Percentiles rank a stretch among this genome's conserved stretches.
These are phyloP conservation scores for Cheumatopsyche charites DNA, from an alignment of 1,140 invertebrate species.

Conservation along the genomic window DNA sequence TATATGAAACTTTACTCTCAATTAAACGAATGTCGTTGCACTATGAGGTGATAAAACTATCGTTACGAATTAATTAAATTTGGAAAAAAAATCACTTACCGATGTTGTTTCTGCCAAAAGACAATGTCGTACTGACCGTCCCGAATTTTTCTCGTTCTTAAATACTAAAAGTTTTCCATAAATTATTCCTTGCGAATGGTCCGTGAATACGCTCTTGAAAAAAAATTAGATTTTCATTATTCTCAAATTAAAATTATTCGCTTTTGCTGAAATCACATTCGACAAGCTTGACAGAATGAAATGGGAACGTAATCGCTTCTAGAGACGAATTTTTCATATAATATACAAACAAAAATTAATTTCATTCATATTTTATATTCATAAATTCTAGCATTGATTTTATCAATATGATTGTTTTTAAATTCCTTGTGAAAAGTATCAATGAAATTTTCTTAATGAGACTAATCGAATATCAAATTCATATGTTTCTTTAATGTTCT, in stretches of 20 bases:
- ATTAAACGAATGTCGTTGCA: no score
- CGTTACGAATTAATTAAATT: background rate
- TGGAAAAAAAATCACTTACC: conserved; percentile 38
- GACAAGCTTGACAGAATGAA: background rate
- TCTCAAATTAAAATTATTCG: background rate
- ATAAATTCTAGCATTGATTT: no score
- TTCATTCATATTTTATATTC: no score
- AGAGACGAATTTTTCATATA: background rate
- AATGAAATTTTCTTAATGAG: no score
- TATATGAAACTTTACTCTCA: background rate
- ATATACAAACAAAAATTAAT: background rate
- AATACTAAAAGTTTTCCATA: conserved; percentile 46
- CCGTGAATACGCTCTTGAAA: conserved; percentile 8
- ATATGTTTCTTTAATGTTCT: no score
- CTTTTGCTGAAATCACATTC: background rate
- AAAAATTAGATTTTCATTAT: conserved; percentile 49
- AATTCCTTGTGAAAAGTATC: no score
- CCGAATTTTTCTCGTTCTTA: conserved; percentile 28
- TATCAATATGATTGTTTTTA: no score
- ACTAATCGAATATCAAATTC: no score
- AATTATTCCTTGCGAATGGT: conserved; percentile 50
- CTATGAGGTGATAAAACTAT: no score
- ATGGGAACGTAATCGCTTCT: background rate
- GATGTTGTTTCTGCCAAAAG: conserved; percentile 46
- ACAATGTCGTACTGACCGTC: conserved; percentile 51